Percentiles rank a stretch among this genome's conserved stretches.
Conservation (phyloP, 2,113 vertebrate genomes). For the Plotosus lineatus region DNA sequence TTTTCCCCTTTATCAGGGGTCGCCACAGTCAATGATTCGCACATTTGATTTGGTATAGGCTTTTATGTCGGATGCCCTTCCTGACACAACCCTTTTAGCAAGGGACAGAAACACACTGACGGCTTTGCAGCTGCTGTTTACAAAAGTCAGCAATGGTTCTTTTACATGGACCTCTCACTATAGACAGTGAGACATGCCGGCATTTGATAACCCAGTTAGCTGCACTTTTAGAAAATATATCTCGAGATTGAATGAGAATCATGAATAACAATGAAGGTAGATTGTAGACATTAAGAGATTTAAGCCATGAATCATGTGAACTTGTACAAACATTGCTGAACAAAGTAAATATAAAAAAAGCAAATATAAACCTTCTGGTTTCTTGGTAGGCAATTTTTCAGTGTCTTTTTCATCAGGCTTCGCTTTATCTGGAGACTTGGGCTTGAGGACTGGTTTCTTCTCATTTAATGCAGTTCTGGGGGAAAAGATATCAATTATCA, state of each 20-base stretch:
- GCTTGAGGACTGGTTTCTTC: slow-evolving; percentile 92
- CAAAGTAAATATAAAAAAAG: not conserved
- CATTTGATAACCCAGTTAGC: no score
- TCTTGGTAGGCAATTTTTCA: slow-evolving; percentile 95
- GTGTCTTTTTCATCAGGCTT: slow-evolving; percentile 94
- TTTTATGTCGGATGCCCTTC: no score
- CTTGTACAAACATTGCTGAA: not conserved
- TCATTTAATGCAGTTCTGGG: slow-evolving; percentile 91
- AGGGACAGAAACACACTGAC: no score
- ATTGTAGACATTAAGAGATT: not conserved
- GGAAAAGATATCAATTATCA: slow-evolving; percentile 2
- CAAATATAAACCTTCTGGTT: slow-evolving; percentile 81
- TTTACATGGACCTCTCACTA: no score
- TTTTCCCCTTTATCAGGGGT: no score
- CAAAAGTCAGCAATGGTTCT: no score
- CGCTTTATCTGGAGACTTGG: slow-evolving; percentile 93
- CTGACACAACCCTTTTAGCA: no score
- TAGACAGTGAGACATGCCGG: no score
- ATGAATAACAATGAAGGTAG: not conserved
- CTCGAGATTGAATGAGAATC: not conserved
- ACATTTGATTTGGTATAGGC: no score
- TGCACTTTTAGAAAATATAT: not conserved
- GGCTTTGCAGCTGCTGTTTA: no score
- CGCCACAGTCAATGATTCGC: no score
- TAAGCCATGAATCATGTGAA: not conserved